Base-by-base conservation (phyloP, 2,113 vertebrate species). In the Tupaia tana region DNA sequence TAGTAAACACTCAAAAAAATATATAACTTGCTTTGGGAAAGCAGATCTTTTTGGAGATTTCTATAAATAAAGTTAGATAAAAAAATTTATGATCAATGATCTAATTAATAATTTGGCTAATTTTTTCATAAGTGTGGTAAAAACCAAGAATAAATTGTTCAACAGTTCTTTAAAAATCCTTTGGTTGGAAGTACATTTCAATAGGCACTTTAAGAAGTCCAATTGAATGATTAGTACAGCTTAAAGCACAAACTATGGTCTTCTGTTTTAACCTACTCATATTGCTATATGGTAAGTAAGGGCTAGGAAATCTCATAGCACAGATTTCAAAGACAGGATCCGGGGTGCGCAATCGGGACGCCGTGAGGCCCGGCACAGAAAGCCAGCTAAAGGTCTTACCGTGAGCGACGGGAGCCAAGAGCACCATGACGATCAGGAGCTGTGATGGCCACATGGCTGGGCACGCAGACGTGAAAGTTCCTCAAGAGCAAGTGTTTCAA, bases 401-500 rank as follows among this genome's bases (percentile, higher is more conserved):
- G 97, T 99, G 97, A 91, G 98, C 97, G 69, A 98, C 89, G 12
- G 99, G 98, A 96, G 99, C 98, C 77, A 99, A 98, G 98, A 99
- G 98, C 98, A 98, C 98, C 98, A 98, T 98, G 98, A 99, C 97
- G 98, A 99, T 98, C 52, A 99, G 98, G 96, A 99, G 98, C 98
- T 99, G 99, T 98, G 98, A 98, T 97, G 99, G 98, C 99, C 99
- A 99, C 99, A 99, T 99, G 99, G 98, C 99, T 98, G 99, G 98
- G 98, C 97, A 97, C 93, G 86, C 71, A 69, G 96, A 75, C 92
- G 93, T 97, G 95, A 98, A 98, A 93, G 97, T 97, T 98, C 98
- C 98, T 98, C 98, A 97, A 97, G 96, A 98, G 97, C 59, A 31
- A 97, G 95, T 90, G 94, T 97, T 98, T 97, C 98, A 97, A 98